Evolutionary conservation across 2,113 vertebrate species (phyloP).

Genomic region (Merops nubicus): DNA sequence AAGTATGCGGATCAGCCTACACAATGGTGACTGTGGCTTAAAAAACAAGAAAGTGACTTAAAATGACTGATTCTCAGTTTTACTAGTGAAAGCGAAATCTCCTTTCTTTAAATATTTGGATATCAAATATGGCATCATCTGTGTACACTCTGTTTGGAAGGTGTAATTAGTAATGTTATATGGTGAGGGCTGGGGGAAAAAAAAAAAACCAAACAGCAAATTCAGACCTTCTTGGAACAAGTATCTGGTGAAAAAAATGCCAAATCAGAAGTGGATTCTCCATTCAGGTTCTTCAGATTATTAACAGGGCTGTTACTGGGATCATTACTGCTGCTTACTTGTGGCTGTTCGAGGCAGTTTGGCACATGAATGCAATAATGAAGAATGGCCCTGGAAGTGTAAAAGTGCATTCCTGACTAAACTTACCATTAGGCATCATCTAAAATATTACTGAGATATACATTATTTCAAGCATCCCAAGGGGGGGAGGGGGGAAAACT

Average conservation of each 20-base stretch:
- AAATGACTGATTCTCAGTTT: not conserved
- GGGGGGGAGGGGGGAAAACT: not conserved
- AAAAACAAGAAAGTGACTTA: not conserved
- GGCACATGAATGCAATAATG: not conserved
- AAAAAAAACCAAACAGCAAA: accelerated
- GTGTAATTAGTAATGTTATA: not conserved
- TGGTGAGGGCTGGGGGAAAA: not conserved
- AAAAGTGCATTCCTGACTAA: not conserved
- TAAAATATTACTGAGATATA: not conserved
- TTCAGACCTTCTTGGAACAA: not conserved
- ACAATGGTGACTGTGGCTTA: not conserved
- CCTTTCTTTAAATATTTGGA: not conserved
- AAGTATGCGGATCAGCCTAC: not conserved
- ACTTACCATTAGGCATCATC: not conserved
- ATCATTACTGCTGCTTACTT: not conserved
- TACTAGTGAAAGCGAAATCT: not conserved
- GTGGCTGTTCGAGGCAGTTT: not conserved
- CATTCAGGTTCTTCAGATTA: not conserved
- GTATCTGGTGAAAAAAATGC: not conserved
- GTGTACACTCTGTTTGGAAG: not conserved
- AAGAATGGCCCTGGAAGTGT: not conserved
- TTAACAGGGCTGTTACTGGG: not conserved
- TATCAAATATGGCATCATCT: not conserved
- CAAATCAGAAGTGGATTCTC: not conserved
- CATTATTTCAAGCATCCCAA: not conserved